A percentile compares a stretch with the other conserved stretches of the same genome.
Evolutionary conservation across 2,888 invertebrate species (phyloP).

Genomic region (Trichacis sp.): DNA sequence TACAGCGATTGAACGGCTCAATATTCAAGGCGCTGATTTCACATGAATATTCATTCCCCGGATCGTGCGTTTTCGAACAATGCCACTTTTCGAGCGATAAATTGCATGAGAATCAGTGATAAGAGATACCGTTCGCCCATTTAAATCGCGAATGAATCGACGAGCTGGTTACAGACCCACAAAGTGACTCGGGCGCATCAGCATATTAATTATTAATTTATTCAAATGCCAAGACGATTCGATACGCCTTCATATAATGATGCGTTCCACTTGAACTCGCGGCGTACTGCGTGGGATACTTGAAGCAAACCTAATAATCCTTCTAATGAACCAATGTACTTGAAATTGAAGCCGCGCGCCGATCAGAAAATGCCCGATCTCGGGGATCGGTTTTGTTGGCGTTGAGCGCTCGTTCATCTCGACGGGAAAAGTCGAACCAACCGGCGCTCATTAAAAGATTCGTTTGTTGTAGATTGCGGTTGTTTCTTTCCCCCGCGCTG

Average conservation of each 20-base stretch:
- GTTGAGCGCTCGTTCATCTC: not conserved
- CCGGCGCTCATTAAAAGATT: not conserved
- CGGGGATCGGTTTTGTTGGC: not conserved
- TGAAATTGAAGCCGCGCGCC: not conserved
- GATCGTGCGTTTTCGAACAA: too few species aligned
- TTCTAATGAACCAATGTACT: slow-evolving; percentile 1
- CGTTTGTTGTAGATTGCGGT: not conserved
- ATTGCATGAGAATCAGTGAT: not conserved
- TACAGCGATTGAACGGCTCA: too few species aligned
- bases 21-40: too few species aligned
- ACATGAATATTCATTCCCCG: too few species aligned
- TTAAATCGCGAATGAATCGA: slow-evolving; percentile 29
- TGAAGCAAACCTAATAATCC: slow-evolving; percentile 1
- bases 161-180: slow-evolving; percentile 23
- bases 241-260: slow-evolving; percentile 24
- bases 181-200: slow-evolving; percentile 28
- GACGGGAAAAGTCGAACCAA: not conserved
- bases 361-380: not conserved
- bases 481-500: slow-evolving; percentile 14
- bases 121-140: slow-evolving; percentile 9
- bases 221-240: slow-evolving; percentile 30
- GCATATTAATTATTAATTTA: slow-evolving; percentile 42
- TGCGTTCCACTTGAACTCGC: slow-evolving; percentile 26
- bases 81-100: not conserved
- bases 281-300: slow-evolving; percentile 23